These are phyloP conservation scores for Apantesis nais DNA, from an alignment of 2,888 invertebrate genomes.

Conservation along the genomic window DNA sequence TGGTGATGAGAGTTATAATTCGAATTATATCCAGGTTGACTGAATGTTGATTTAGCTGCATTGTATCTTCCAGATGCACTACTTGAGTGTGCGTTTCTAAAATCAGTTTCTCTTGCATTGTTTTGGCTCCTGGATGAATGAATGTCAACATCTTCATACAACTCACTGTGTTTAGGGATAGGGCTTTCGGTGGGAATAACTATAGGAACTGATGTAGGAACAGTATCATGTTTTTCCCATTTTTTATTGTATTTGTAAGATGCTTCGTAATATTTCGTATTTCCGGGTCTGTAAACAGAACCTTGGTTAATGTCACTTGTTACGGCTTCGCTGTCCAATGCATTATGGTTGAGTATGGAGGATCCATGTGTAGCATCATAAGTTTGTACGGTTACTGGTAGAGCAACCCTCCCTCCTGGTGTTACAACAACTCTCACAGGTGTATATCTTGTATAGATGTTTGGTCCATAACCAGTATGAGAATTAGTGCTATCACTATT, in stretches of 20 bases:
- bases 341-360: conserved; percentile 59
- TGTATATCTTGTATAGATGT: conserved; percentile 53
- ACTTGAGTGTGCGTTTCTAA: conserved; percentile 52
- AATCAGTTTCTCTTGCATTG: conserved; percentile 46
- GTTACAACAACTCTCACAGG: conserved; percentile 69
- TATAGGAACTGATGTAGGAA: conserved; percentile 53
- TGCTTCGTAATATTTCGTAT: conserved; percentile 72
- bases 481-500: conserved; percentile 51
- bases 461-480: conserved; percentile 51
- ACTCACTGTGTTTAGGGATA: conserved; percentile 63
- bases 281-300: conserved; percentile 49
- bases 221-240: conserved; percentile 77
- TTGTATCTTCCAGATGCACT: conserved; percentile 55
- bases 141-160: conserved; percentile 62
- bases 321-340: conserved; percentile 65
- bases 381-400: conserved; percentile 68
- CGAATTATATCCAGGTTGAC: conserved; percentile 56
- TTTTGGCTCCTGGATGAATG: conserved; percentile 47
- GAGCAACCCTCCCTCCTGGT: conserved; percentile 66
- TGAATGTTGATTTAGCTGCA: conserved; percentile 56
- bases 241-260: conserved; percentile 75
- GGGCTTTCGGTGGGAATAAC: conserved; percentile 59
- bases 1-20: conserved; percentile 57
- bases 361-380: conserved; percentile 52
- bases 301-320: conserved; percentile 50